Base-by-base conservation (phyloP, 2,797 vertebrate species). In the Gadopsis bispinosus region DNA sequence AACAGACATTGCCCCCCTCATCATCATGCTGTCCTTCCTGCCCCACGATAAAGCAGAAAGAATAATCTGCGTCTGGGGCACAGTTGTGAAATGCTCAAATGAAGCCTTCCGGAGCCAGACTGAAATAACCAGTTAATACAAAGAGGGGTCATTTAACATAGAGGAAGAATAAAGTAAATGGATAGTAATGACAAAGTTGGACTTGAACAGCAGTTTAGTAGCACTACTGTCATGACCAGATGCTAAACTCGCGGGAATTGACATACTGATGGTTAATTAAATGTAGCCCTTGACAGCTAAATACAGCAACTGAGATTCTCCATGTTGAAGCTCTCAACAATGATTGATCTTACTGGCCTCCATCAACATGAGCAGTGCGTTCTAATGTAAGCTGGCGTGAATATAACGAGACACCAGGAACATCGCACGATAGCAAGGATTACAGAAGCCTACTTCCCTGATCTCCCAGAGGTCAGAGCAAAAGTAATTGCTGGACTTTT, bases 401-500 rank as follows among this genome's bases (percentile, higher is more conserved):
- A 85, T 61, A 61, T 75, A 86, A 84, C 6, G n/a, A 89, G 75
- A 69, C n/a, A n/a, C 64, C 29, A n/a, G 75, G 63, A 68, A 35
- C 60, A 76, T 51, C 14, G 9, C 67, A 91, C 83, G 89, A 81
- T 73, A 81, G 75, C 60, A 10, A 51, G 83, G 85, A 92, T 90
- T 88, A 91, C 82, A 65, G 75, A 80, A 86, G 50, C 75, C 79
- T 45, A 45, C 83, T 78, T 81, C 67, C 48, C 77, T 56, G 56
- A 80, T 83, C 79, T 91, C 81, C 84, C 85, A 51, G 4, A 66
- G 77, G 85, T 85, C 60, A 63, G 63, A 7, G 41, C 56, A 77
- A 87, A 89, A 84, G 85, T 81, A 89, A 91, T 87, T 87, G 83
- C 71, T 87, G 88, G 86, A 87, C 88, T 88, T 89, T 83, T 88